Evolutionary conservation across 2,888 invertebrate genomes (phyloP).

Genomic region (Drosophila heteroneura): DNA sequence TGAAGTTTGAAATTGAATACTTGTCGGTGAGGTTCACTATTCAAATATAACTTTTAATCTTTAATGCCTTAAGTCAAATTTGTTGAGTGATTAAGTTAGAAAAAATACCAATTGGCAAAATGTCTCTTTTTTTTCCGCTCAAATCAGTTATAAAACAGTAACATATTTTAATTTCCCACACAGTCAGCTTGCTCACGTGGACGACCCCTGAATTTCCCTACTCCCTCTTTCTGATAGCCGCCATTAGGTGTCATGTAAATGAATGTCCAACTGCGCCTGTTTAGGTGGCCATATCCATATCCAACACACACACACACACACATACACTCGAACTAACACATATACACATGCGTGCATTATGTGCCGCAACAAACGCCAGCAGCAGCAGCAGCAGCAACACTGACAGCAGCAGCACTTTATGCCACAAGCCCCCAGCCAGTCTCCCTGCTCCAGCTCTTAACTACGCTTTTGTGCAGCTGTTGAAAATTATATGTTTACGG

Average conservation of each 20-base stretch:
- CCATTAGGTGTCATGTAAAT: slow-evolving; percentile 63
- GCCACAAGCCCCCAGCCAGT: slow-evolving; percentile 24
- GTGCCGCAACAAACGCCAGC: slow-evolving; percentile 41
- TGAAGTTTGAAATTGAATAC: neutral
- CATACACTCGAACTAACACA: slow-evolving; percentile 24
- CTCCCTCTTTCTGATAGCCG: slow-evolving; percentile 5
- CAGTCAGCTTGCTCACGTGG: slow-evolving; percentile 61
- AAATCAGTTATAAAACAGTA: neutral
- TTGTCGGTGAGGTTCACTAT: neutral
- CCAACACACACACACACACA: slow-evolving; percentile 38
- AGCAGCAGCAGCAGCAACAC: slow-evolving; percentile 16
- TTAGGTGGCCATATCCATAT: slow-evolving; percentile 36
- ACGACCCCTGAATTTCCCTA: slow-evolving; percentile 24
- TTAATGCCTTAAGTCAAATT: neutral
- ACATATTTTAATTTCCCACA: slow-evolving; percentile 46
- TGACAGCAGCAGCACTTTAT: slow-evolving; percentile 5
- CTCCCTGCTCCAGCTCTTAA: neutral
- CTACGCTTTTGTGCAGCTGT: slow-evolving; percentile 32
- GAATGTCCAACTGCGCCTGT: slow-evolving; percentile 69
- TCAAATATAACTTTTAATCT: neutral
- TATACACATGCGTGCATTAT: slow-evolving; percentile 47
- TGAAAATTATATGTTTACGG: slow-evolving; percentile 79
- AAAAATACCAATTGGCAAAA: neutral
- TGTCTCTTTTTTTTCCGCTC: neutral
- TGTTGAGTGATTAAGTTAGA: neutral